Percentiles rank a stretch among this genome's conserved stretches.
These are phyloP conservation scores for Eretmodus cyanostictus DNA, from an alignment of 2,113 vertebrate genomes.

Conservation along the genomic window DNA sequence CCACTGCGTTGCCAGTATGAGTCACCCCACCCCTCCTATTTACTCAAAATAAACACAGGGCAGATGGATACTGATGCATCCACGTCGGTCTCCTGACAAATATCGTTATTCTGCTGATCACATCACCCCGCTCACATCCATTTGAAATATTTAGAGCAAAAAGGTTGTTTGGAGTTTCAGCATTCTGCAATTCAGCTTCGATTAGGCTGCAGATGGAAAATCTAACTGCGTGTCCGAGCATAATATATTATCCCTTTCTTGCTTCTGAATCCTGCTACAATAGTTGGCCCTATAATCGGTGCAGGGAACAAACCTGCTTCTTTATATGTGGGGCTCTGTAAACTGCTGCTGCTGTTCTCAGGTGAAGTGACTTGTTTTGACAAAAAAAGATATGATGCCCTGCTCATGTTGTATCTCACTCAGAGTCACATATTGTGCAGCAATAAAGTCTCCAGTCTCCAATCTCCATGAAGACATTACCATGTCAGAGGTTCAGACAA, in stretches of 20 bases:
- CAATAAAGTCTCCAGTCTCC: neutral
- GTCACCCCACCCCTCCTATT: slow-evolving; percentile 7
- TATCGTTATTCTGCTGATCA: slow-evolving; percentile 31
- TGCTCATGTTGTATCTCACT: neutral
- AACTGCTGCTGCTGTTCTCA: neutral
- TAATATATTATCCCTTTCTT: neutral
- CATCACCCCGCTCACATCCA: neutral
- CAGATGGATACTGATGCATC: slow-evolving; percentile 33
- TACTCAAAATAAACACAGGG: slow-evolving; percentile 17
- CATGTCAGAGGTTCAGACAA: neutral
- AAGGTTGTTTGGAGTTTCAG: slow-evolving; percentile 29
- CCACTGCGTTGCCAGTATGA: neutral
- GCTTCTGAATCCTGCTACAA: slow-evolving; percentile 7
- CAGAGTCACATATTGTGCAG: neutral
- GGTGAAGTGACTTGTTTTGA: neutral
- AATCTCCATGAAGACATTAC: neutral
- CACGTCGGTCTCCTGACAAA: slow-evolving; percentile 13
- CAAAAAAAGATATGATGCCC: slow-evolving; percentile 2
- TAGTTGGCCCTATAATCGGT: neutral
- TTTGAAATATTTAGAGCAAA: slow-evolving; percentile 57
- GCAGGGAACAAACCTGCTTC: neutral
- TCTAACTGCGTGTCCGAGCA: neutral
- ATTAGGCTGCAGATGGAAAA: slow-evolving; percentile 45
- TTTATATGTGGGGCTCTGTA: neutral
- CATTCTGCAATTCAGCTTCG: slow-evolving; percentile 33